phyloP scores from a whole-genome alignment of 2,888 invertebrate species.

The Melolontha melolontha region DNA sequence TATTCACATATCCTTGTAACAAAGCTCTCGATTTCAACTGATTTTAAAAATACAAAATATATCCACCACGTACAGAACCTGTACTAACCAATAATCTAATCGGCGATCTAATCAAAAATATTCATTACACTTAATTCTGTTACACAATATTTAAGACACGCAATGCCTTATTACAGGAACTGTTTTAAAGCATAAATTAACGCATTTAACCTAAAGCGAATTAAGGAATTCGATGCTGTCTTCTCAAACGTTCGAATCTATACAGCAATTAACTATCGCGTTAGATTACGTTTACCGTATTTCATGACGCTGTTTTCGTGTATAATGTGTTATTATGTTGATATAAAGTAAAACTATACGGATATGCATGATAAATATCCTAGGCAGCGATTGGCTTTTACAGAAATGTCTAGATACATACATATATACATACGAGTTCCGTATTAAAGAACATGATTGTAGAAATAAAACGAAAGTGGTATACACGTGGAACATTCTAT shows the following conservation, averaged over 20 bases:
- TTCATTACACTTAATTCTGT: no score
- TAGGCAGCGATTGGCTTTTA: slow-evolving; percentile 3
- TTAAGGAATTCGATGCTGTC: slow-evolving; percentile 6
- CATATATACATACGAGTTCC: slow-evolving; percentile 1
- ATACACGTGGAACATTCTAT: no score
- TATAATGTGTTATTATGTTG: slow-evolving; percentile 3
- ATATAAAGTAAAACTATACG: slow-evolving; percentile 6
- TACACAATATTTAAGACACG: neutral
- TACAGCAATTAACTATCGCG: slow-evolving; percentile 1
- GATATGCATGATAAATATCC: slow-evolving; percentile 15
- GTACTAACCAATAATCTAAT: no score
- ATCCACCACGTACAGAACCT: no score
- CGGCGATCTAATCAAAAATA: no score
- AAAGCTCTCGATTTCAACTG: no score
- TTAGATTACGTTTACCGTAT: neutral
- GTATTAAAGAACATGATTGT: neutral
- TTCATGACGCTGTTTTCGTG: slow-evolving; percentile 6
- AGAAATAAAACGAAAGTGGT: no score
- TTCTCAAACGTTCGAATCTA: slow-evolving; percentile 1
- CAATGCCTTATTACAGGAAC: slow-evolving; percentile 7
- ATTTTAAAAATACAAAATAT: no score
- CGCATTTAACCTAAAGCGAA: slow-evolving; percentile 27
- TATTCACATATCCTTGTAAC: no score
- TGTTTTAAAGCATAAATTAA: slow-evolving; percentile 13
- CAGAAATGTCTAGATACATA: neutral